These are phyloP conservation scores for Hymenopus coronatus DNA, from an alignment of 2,888 invertebrate species.

Conservation along the genomic window DNA sequence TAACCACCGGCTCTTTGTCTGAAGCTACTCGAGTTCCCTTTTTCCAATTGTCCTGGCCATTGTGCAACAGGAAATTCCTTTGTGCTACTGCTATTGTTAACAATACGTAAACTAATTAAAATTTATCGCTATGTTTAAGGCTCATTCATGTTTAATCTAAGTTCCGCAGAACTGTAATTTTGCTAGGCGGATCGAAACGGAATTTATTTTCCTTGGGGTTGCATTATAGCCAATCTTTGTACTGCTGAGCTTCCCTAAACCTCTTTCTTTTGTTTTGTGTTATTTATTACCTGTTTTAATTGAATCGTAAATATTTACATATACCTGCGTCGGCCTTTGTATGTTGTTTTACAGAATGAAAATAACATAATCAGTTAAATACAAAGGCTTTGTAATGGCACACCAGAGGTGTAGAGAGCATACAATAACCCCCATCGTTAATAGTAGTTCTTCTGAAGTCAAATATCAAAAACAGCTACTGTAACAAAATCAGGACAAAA, in stretches of 20 bases:
- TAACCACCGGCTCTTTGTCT: neutral
- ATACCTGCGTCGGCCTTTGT: too few species aligned
- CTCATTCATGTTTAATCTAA: neutral
- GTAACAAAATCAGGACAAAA: too few species aligned
- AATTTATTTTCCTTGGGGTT: neutral
- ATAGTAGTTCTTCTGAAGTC: too few species aligned
- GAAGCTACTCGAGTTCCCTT: neutral
- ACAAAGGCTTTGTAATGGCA: too few species aligned
- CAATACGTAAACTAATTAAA: neutral
- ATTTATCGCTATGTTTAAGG: neutral
- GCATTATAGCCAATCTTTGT: neutral
- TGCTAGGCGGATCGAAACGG: neutral
- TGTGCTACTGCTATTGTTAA: neutral
- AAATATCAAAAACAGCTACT: too few species aligned
- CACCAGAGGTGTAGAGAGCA: too few species aligned
- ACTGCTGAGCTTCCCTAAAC: neutral
- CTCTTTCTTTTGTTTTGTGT: neutral
- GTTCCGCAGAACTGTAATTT: neutral
- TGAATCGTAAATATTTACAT: neutral
- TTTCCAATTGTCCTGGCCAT: neutral
- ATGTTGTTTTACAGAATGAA: too few species aligned
- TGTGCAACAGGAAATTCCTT: neutral
- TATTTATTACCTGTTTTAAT: neutral
- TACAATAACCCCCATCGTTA: too few species aligned
- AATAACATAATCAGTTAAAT: too few species aligned